A percentile compares a stretch with the other conserved stretches of the same genome.
These are phyloP conservation scores for Notechis scutatus DNA, from an alignment of 2,113 vertebrate species.

Conservation along the genomic window DNA sequence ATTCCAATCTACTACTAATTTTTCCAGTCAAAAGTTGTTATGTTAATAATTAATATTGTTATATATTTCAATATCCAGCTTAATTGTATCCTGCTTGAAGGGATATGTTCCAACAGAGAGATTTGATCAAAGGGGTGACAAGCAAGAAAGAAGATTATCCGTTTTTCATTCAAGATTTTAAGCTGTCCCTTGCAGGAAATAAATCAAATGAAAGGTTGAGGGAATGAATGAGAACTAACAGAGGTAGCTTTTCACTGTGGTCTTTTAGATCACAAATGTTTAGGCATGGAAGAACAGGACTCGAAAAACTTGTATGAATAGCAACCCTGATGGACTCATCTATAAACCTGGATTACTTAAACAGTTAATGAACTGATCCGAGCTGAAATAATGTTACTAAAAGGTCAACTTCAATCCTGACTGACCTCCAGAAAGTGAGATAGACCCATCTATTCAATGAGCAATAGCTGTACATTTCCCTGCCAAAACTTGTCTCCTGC, in stretches of 20 bases:
- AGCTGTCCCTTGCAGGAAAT: background rate
- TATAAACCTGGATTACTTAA: background rate
- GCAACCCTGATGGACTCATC: background rate
- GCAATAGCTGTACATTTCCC: background rate
- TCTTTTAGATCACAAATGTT: background rate
- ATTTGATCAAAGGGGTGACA: background rate
- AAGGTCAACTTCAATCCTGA: background rate
- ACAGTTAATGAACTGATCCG: background rate
- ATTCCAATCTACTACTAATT: background rate
- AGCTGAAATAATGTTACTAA: background rate
- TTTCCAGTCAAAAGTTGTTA: constrained; percentile 19
- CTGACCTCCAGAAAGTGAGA: background rate
- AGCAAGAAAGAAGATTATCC: background rate
- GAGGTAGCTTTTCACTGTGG: background rate
- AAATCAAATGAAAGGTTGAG: background rate
- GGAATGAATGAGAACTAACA: background rate
- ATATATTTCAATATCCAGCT: background rate
- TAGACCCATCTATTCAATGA: background rate
- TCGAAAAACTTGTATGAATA: background rate
- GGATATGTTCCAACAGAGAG: background rate
- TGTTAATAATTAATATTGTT: background rate
- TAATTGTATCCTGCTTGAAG: background rate
- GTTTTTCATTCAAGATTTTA: background rate
- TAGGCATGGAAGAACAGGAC: background rate
- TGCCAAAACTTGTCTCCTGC: background rate